A percentile compares a stretch with the other conserved stretches of the same genome.
Conservation (phyloP, 1,140 invertebrate species). For the Brachionus paranguensis region DNA sequence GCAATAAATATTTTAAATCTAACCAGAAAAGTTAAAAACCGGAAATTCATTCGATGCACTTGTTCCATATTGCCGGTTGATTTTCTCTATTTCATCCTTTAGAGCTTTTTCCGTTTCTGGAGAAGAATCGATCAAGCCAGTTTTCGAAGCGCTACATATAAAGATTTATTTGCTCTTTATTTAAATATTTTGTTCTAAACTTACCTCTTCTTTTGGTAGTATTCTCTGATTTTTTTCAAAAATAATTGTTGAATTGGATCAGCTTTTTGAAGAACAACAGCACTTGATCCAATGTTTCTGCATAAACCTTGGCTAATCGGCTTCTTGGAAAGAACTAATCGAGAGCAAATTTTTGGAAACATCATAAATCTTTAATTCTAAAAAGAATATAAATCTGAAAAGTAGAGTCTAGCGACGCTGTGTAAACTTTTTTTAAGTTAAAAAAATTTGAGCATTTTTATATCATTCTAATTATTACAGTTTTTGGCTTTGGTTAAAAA, state of each 20-base stretch:
- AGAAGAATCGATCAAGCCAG: conserved; percentile 34
- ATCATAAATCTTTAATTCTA: not conserved
- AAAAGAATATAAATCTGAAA: not conserved
- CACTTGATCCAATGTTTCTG: not conserved
- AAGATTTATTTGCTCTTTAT: not conserved
- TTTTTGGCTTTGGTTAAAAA: not conserved
- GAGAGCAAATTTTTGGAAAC: conserved; percentile 6
- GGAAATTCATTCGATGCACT: conserved; percentile 31
- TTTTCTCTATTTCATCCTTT: conserved; percentile 36
- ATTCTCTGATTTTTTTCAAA: conserved; percentile 29
- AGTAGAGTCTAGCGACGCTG: not conserved
- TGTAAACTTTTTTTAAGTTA: not conserved
- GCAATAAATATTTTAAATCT: not conserved
- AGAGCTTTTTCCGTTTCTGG: conserved; percentile 32
- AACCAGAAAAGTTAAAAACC: conserved; percentile 31
- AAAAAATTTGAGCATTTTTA: not conserved
- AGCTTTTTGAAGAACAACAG: conserved; percentile 20
- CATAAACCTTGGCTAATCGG: not conserved
- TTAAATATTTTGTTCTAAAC: not conserved
- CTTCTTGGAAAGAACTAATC: not conserved
- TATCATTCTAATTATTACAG: not conserved
- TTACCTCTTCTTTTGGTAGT: conserved; percentile 34
- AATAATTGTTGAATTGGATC: conserved; percentile 33
- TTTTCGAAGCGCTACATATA: conserved; percentile 11
- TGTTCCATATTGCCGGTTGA: conserved; percentile 14